phyloP scores from a whole-genome alignment of 2,113 vertebrate genomes.

The Leptobrachium leishanense region DNA sequence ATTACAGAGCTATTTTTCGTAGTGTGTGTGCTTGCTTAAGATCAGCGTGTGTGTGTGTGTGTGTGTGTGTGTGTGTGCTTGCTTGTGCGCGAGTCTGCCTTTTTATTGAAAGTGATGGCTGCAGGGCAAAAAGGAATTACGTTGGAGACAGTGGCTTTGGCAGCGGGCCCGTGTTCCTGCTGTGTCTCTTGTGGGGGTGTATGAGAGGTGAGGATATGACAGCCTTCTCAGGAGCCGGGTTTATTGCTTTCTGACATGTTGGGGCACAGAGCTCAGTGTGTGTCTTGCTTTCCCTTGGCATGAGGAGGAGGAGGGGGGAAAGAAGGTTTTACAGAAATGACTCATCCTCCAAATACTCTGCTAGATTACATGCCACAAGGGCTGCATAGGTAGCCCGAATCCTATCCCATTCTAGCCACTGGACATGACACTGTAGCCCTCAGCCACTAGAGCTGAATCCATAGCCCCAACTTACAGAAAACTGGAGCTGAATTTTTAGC shows the following conservation, averaged over 20 bases:
- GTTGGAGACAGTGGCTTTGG: conserved; percentile 81
- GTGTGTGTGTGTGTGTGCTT: not conserved
- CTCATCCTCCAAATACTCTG: not conserved
- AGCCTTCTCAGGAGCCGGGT: conserved; percentile 43
- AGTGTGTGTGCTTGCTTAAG: no score
- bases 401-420: not conserved
- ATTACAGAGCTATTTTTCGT: no score
- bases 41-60: not conserved
- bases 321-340: not conserved
- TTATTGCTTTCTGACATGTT: conserved; percentile 48
- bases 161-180: conserved; percentile 65
- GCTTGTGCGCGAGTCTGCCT: not conserved
- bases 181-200: conserved; percentile 63
- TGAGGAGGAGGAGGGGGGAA: not conserved
- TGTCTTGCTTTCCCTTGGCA: conserved; percentile 10
- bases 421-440: no score
- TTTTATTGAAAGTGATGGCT: conserved; percentile 62
- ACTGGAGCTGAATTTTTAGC: no score
- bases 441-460: no score
- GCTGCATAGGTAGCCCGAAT: not conserved
- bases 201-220: conserved; percentile 58
- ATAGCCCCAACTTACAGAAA: no score
- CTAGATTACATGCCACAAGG: no score
- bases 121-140: conserved; percentile 68
- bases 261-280: not conserved